Conservation (phyloP, 2,797 vertebrate genomes). For the Lacerta viridis region DNA sequence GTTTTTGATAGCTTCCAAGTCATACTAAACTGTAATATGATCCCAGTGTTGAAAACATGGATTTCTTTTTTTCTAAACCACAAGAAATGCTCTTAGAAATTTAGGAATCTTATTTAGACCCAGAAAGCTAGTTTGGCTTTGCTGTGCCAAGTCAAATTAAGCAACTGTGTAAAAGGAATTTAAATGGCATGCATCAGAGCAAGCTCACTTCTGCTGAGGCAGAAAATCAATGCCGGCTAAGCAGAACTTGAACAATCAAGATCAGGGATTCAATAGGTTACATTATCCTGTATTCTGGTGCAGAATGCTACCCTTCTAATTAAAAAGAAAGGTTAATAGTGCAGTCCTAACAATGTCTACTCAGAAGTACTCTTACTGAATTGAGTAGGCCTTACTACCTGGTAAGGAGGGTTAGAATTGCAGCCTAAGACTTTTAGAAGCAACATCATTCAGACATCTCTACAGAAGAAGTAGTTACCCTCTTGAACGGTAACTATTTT, state of each 20-base stretch:
- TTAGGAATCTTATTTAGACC: slow-evolving; percentile 65
- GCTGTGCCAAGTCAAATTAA: slow-evolving; percentile 74
- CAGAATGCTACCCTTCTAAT: slow-evolving; percentile 59
- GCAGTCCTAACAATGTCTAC: too few species aligned
- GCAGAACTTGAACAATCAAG: slow-evolving; percentile 59
- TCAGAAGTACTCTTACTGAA: too few species aligned
- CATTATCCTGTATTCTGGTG: slow-evolving; percentile 49
- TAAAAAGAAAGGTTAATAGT: slow-evolving; percentile 53
- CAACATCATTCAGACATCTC: slow-evolving; percentile 6
- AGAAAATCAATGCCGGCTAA: slow-evolving; percentile 79
- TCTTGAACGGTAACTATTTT: not conserved
- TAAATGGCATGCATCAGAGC: slow-evolving; percentile 74
- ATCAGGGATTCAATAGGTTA: slow-evolving; percentile 62
- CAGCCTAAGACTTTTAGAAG: slow-evolving; percentile 12
- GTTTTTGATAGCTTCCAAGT: slow-evolving; percentile 58
- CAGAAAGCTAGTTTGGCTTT: slow-evolving; percentile 53
- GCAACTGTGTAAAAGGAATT: slow-evolving; percentile 78
- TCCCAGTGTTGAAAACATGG: slow-evolving; percentile 6
- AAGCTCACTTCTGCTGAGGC: slow-evolving; percentile 71
- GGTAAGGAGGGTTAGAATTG: too few species aligned
- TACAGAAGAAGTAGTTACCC: not conserved
- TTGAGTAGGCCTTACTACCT: too few species aligned
- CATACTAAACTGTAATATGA: slow-evolving; percentile 52
- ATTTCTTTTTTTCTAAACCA: slow-evolving; percentile 64
- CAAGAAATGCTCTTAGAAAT: slow-evolving; percentile 57